Evolutionary conservation across 2,797 vertebrate genomes (phyloP).

Genomic region (Acridotheres tristis): DNA sequence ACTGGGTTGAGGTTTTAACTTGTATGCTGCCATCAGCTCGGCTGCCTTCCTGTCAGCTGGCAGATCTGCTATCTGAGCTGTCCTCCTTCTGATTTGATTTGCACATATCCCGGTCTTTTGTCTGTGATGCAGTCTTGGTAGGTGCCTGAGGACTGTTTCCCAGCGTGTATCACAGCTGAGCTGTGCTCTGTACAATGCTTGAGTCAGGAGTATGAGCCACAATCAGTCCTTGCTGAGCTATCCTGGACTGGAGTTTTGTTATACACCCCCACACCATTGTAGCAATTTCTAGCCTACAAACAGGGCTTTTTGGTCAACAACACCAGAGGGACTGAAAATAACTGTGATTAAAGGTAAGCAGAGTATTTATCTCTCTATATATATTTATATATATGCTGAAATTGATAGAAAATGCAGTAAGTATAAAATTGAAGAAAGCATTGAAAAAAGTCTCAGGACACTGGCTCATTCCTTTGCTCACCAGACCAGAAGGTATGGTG

Average conservation of each 20-base stretch:
- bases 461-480: neutral
- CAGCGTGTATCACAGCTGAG: fast-evolving
- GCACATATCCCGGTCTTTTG: neutral
- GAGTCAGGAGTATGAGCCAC: neutral
- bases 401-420: neutral
- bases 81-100: neutral
- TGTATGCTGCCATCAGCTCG: neutral
- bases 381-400: neutral
- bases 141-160: neutral
- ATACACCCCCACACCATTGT: fast-evolving
- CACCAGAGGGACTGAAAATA: neutral
- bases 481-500: neutral
- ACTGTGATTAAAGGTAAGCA: neutral
- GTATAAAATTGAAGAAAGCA: neutral
- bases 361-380: neutral
- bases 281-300: neutral
- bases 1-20: neutral
- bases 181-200: fast-evolving
- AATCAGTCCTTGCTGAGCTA: neutral
- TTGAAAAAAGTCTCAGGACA: neutral
- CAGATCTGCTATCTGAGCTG: neutral
- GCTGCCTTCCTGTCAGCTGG: neutral
- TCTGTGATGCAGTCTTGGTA: neutral
- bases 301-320: neutral
- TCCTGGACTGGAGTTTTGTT: neutral